Evolutionary conservation across 2,797 vertebrate genomes (phyloP).

Genomic region (Halcyon smyrnensis): DNA sequence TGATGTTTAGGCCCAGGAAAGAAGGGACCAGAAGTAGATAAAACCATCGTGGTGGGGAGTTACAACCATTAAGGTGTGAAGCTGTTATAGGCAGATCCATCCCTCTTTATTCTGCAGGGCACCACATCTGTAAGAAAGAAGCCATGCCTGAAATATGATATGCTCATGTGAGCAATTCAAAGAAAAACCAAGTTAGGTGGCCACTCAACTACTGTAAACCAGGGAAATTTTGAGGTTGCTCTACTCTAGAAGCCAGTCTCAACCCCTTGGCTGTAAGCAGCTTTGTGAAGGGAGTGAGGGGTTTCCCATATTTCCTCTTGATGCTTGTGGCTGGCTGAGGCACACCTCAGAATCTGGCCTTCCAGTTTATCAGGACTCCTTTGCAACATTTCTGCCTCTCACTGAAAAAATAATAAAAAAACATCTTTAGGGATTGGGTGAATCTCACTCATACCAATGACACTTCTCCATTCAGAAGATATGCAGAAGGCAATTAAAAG

Average conservation of each 20-base stretch:
- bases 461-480: not conserved
- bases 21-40: not conserved
- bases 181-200: not conserved
- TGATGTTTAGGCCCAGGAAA: not conserved
- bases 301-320: not conserved
- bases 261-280: not conserved
- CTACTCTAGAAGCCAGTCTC: not conserved
- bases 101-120: not conserved
- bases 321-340: not conserved
- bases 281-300: not conserved
- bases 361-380: not conserved
- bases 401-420: not conserved
- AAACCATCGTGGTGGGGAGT: fast-evolving
- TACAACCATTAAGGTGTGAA: not conserved
- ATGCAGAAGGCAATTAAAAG: not conserved
- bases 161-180: not conserved
- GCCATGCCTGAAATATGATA: not conserved
- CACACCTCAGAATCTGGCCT: not conserved
- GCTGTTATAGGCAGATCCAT: not conserved
- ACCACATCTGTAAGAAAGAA: not conserved
- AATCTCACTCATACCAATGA: not conserved
- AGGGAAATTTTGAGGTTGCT: not conserved
- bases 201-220: not conserved
- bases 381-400: not conserved
- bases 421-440: not conserved